Conservation (phyloP, 2,113 vertebrate genomes). For the Accipiter virgatus region DNA sequence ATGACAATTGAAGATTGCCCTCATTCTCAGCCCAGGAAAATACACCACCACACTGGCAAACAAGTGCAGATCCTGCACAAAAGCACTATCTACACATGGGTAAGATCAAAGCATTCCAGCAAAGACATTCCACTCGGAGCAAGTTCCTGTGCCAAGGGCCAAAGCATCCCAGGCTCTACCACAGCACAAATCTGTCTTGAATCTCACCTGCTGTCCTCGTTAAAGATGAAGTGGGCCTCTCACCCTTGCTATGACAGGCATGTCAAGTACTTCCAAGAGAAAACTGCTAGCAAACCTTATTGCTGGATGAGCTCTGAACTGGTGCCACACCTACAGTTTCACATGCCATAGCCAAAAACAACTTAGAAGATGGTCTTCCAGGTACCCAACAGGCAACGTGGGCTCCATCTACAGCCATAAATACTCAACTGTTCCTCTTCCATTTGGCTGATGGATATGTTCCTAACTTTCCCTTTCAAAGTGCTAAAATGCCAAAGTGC, state of each 20-base stretch:
- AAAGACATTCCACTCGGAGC: background rate
- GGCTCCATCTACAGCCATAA: background rate
- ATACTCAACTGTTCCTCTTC: background rate
- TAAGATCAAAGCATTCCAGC: background rate
- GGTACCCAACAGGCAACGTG: background rate
- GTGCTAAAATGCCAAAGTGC: background rate
- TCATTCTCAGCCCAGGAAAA: background rate
- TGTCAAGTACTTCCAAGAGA: background rate
- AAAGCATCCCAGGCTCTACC: background rate
- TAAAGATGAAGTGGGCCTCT: background rate
- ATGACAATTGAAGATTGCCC: background rate
- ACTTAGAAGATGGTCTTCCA: background rate
- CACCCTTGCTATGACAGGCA: background rate
- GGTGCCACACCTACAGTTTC: background rate
- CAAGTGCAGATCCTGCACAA: background rate
- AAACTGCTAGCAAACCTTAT: background rate
- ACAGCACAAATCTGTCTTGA: background rate
- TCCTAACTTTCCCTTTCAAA: background rate
- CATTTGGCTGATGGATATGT: background rate
- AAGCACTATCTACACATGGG: background rate
- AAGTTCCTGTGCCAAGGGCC: background rate
- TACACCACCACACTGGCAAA: background rate
- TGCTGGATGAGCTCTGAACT: background rate
- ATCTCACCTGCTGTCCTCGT: background rate
- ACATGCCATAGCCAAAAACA: background rate